These are phyloP conservation scores for Myrmecobius fasciatus DNA, from an alignment of 2,113 vertebrate genomes.

Conservation along the genomic window DNA sequence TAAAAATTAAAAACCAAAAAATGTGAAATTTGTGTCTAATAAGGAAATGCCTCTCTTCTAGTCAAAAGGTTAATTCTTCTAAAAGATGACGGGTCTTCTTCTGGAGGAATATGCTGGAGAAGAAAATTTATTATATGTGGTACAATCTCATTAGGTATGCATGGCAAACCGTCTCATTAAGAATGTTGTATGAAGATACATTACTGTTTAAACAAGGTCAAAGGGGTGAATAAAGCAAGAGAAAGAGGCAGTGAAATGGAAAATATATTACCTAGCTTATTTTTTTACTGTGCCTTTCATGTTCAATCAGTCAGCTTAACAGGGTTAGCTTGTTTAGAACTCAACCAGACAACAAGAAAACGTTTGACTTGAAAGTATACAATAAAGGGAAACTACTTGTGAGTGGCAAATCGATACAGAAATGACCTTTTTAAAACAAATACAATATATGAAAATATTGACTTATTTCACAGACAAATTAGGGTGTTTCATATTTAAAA, in stretches of 20 bases:
- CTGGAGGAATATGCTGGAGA: slow-evolving; percentile 21
- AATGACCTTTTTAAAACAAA: neutral
- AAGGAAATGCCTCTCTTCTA: neutral
- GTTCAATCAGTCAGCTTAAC: neutral
- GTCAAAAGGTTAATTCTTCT: slow-evolving; percentile 60
- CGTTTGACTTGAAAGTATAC: neutral
- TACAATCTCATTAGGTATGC: slow-evolving; percentile 50
- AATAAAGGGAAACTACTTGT: no score
- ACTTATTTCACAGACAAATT: neutral
- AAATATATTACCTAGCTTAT: neutral
- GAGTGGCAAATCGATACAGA: neutral
- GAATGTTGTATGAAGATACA: slow-evolving; percentile 67
- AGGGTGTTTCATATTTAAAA: neutral
- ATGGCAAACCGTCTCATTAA: slow-evolving; percentile 71
- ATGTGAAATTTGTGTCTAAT: neutral
- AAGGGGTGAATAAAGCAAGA: slow-evolving; percentile 29
- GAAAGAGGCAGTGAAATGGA: slow-evolving; percentile 64
- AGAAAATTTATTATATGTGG: slow-evolving; percentile 51
- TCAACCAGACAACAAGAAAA: neutral
- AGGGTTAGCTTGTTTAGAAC: neutral
- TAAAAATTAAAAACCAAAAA: slow-evolving; percentile 11
- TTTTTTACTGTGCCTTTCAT: neutral
- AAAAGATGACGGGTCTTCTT: slow-evolving; percentile 40
- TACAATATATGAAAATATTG: neutral
- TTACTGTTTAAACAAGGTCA: slow-evolving; percentile 63